A percentile compares a stretch with the other conserved stretches of the same genome.
Evolutionary conservation across 2,888 invertebrate genomes (phyloP).

Genomic region (Plebejus anna): DNA sequence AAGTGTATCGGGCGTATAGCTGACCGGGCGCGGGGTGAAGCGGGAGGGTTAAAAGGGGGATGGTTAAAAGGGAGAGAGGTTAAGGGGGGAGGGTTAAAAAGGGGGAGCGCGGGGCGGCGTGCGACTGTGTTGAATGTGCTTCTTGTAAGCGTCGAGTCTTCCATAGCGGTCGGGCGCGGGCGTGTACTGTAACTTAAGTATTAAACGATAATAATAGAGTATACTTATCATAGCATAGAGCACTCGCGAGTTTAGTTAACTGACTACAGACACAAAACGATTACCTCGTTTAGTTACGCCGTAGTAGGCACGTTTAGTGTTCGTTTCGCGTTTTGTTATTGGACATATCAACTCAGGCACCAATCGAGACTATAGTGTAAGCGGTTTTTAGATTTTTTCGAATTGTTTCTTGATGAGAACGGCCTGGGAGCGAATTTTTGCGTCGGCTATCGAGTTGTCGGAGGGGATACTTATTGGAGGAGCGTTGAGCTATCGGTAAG

Average conservation of each 20-base stretch:
- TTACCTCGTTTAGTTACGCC: constrained; percentile 77
- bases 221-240: constrained; percentile 72
- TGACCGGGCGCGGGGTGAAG: constrained; percentile 49
- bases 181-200: constrained; percentile 74
- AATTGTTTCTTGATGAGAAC: constrained; percentile 49
- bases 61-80: too few species aligned
- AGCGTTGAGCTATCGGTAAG: background rate
- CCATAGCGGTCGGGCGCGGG: constrained; percentile 76
- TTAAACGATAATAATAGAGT: constrained; percentile 78
- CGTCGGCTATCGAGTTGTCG: background rate
- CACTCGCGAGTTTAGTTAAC: constrained; percentile 63
- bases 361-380: constrained; percentile 75
- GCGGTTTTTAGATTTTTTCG: constrained; percentile 61
- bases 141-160: constrained; percentile 78
- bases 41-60: background rate
- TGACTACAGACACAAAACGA: constrained; percentile 72
- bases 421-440: background rate
- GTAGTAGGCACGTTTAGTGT: constrained; percentile 67
- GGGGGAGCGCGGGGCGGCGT: constrained; percentile 49
- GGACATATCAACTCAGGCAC: constrained; percentile 78
- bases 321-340: constrained; percentile 74
- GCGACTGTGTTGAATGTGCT: constrained; percentile 76
- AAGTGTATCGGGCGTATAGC: constrained; percentile 66
- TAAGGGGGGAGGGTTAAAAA: background rate
- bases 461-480: background rate